phyloP scores from a whole-genome alignment of 1,140 invertebrate genomes.

The Muscidifurax raptorellus region DNA sequence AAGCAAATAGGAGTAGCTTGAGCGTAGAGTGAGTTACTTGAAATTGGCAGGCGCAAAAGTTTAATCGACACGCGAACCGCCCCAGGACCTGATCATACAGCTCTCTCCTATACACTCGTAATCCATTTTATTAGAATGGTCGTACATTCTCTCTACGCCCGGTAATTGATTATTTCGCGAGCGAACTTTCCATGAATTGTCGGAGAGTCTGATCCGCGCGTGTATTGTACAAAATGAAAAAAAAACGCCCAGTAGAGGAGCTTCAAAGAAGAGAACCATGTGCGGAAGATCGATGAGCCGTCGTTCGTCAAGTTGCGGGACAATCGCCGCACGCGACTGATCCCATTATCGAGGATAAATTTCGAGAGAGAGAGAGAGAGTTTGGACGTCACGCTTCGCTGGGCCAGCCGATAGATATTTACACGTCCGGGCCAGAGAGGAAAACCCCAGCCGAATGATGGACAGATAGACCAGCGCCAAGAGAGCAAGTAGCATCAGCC shows the following conservation, averaged over 20 bases:
- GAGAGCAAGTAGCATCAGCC: not conserved
- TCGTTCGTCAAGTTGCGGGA: conserved; percentile 35
- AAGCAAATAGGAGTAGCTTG: not conserved
- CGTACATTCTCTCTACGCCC: not conserved
- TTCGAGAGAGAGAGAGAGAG: conserved; percentile 24
- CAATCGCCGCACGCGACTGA: conserved; percentile 37
- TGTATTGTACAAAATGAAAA: not conserved
- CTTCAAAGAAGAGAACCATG: conserved; percentile 8
- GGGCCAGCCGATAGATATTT: conserved; percentile 39
- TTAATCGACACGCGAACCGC: conserved; percentile 34
- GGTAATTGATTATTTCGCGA: conserved; percentile 33
- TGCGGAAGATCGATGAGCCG: conserved; percentile 37
- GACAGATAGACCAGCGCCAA: conserved; percentile 16
- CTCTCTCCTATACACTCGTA: not conserved
- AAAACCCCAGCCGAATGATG: conserved; percentile 30
- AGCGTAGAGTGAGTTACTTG: not conserved
- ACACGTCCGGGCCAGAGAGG: conserved; percentile 22
- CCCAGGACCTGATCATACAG: not conserved
- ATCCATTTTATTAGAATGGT: conserved; percentile 30
- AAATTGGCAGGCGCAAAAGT: conserved; percentile 33
- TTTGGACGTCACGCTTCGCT: not conserved
- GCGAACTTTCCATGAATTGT: conserved; percentile 14
- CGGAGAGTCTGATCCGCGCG: not conserved
- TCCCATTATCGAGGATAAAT: conserved; percentile 45
- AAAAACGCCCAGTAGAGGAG: not conserved